Percentiles rank a stretch among this genome's conserved stretches.
Conservation (phyloP, 2,797 vertebrate species). For the Limosa lapponica region DNA sequence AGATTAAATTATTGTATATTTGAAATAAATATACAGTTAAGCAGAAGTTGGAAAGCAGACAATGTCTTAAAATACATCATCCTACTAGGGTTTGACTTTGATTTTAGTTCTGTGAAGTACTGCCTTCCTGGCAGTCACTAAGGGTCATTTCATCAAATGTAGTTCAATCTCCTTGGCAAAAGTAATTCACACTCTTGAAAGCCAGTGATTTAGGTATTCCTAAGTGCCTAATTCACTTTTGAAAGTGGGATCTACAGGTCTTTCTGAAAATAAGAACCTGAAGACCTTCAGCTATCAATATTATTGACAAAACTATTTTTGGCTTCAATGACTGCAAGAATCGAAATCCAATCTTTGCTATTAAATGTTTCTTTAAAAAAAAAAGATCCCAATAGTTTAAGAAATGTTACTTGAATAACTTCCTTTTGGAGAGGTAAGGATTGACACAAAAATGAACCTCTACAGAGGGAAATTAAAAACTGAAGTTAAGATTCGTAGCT, state of each 20-base stretch:
- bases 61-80: neutral
- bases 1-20: neutral
- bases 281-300: neutral
- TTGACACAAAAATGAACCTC: neutral
- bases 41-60: neutral
- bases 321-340: neutral
- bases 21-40: neutral
- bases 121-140: neutral
- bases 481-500: neutral
- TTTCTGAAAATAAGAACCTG: neutral
- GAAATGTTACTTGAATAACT: neutral
- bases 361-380: neutral
- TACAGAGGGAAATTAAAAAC: neutral
- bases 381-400: neutral
- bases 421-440: neutral
- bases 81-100: neutral
- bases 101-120: neutral
- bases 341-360: neutral
- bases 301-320: neutral
- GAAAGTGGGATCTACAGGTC: neutral
- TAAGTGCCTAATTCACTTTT: neutral
- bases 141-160: neutral
- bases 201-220: neutral
- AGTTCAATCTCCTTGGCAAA: neutral
- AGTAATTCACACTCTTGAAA: neutral